Conservation (phyloP, 2,113 vertebrate genomes). For the Myiagra hebetior region DNA sequence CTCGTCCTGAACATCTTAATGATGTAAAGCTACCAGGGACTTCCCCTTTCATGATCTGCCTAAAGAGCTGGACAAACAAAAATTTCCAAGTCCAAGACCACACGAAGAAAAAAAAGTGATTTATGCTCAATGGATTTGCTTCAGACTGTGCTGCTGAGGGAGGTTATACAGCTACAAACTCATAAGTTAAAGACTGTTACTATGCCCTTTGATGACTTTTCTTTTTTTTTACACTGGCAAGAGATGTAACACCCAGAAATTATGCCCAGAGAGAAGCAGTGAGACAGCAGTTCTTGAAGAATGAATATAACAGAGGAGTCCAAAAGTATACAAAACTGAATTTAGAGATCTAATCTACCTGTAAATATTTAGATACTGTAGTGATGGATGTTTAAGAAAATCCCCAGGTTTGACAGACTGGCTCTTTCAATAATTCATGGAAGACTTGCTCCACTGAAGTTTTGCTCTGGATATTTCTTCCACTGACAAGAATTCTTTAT, state of each 20-base stretch:
- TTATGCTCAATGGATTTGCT: background rate
- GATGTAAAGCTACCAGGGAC: background rate
- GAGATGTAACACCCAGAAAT: background rate
- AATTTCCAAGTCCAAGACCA: background rate
- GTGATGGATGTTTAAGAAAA: background rate
- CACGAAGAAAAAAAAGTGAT: background rate
- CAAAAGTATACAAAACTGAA: background rate
- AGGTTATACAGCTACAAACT: background rate
- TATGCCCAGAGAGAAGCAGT: background rate
- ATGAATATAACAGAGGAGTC: background rate
- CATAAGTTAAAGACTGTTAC: background rate
- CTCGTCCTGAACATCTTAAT: background rate
- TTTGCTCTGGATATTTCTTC: background rate
- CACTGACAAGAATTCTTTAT: background rate
- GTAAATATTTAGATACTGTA: constrained; percentile 3
- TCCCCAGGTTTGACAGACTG: background rate
- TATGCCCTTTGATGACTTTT: background rate
- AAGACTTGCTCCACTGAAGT: background rate
- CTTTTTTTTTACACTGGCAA: background rate
- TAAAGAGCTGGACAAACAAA: background rate
- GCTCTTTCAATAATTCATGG: background rate
- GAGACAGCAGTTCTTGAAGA: background rate
- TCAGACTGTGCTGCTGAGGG: background rate
- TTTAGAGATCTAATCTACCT: background rate
- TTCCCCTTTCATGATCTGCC: background rate